Evolutionary conservation across 2,113 vertebrate species (phyloP), one percentile per base, ranked within the genome.

Genomic region (Scomber scombrus): DNA sequence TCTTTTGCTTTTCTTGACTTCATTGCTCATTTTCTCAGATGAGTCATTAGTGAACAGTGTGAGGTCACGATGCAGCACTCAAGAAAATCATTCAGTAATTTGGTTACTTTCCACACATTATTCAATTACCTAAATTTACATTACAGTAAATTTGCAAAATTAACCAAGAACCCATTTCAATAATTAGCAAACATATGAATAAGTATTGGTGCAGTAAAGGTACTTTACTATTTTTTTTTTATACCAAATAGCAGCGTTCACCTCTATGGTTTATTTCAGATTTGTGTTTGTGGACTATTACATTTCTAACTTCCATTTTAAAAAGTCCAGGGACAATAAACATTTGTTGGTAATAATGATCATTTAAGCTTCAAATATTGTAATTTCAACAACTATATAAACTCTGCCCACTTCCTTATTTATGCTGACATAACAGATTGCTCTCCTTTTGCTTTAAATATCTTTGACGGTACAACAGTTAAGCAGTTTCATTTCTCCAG

Each of bases 401-500:
- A 40, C 34, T 40, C 1, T 62, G 47, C 4, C 1, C 16, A 56
- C 3, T 69, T 80, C 66, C 54, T 50, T 1, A 46, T 69, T 54
- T 73, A 12, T 70, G 54, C 3, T 21, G 2, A 10, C 43, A 2
- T 51, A 31, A 40, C 18, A 16, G 11, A 5, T 11, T 57, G 4
- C 7, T 3, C 13, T 46, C 13, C 15, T 5, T 5, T 65, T 26
- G 23, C 23, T 57, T 45, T 29, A 62, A 68, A 73, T 63, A 63
- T 19, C 13, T 63, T 49, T 1, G 7, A 21, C 45, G 10, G 26
- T 34, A n/a, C 14, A 43, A 51, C 11, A 2, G 29, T 0, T 21
- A 1, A 56, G 26, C 2, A 56, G 55, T 74, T 74, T 74, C 26
- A 55, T 52, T 67, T 80, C 43, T 63, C 10, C 6, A 19, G 11